Evolutionary conservation across 2,113 vertebrate genomes (phyloP), one percentile per base, ranked within the genome.

Genomic region (Nycticryphes semicollaris): DNA sequence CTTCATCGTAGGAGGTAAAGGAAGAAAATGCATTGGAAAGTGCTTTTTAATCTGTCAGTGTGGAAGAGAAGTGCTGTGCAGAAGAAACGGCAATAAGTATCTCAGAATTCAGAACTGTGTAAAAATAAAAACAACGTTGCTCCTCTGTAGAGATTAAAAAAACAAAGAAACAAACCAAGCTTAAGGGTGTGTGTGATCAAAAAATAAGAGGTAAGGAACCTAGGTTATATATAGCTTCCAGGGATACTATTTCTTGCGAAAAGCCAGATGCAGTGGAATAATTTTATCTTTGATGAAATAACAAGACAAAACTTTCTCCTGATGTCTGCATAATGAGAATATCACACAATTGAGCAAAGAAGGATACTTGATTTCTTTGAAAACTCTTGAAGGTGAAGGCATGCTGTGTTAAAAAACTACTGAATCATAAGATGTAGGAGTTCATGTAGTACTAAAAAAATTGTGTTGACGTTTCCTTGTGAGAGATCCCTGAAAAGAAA

Each of bases 401-500:
- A 25, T 62, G 21, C 8, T 77, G 27, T 53, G 17, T 70, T 78
- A 45, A 63, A 91, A 84, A 78, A 11, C 19, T 68, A n/a, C 72
- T 66, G 37, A 84, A 48, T 63, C 37, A 21, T 37, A 35, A 74
- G 21, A 47, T 91, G 45, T 48, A 73, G 37, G 22, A 64, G 7
- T 78, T 86, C 27, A 24, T 19, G 21, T 28, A 60, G 43, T 59
- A 37, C 48, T 77, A 47, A 53, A 47, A 75, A 78, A 85, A 47
- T 68, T 5, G 10, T 0, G 1, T 8, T 93, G 66, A 33, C 2
- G 0, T 89, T 95, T 87, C 0, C 0, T 60, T 68, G 19, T 31
- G 21, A 76, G 62, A 48, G 19, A n/a, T 74, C 6, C 7, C 33
- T 45, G 54, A 54, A 86, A 80, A 63, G 41, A 54, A 87, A 28